Evolutionary conservation across 2,113 vertebrate genomes (phyloP).

Genomic region (Phainopepla nitens): DNA sequence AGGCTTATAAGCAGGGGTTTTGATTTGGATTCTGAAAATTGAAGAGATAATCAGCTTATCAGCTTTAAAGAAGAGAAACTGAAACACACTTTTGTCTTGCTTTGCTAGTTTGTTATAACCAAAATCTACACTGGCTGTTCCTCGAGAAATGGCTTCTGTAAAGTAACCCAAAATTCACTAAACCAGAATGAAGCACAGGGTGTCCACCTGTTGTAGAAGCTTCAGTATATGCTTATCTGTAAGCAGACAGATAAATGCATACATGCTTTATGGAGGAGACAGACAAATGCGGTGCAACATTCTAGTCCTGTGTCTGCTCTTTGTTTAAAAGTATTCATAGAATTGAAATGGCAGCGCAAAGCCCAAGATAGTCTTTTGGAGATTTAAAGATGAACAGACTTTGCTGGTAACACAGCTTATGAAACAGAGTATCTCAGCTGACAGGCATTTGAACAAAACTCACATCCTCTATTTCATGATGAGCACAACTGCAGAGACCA

Average conservation of each 20-base stretch:
- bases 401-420: not conserved
- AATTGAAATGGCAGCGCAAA: not conserved
- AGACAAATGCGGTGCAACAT: not conserved
- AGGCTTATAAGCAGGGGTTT: not conserved
- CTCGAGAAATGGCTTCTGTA: not conserved
- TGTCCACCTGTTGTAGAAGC: not conserved
- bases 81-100: not conserved
- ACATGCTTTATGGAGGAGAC: not conserved
- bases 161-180: not conserved
- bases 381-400: not conserved
- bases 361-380: not conserved
- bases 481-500: not conserved
- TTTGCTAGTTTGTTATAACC: not conserved
- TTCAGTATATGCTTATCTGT: not conserved
- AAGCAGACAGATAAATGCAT: not conserved
- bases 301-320: not conserved
- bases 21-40: slow-evolving; percentile 11
- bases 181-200: not conserved
- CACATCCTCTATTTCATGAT: not conserved
- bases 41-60: slow-evolving; percentile 29
- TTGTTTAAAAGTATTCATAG: not conserved
- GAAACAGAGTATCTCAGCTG: not conserved
- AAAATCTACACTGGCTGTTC: not conserved
- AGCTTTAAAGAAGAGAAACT: slow-evolving; percentile 7
- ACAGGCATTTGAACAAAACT: not conserved